Evolutionary conservation across 1,140 invertebrate species (phyloP).

Genomic region (Lethrus apterus): DNA sequence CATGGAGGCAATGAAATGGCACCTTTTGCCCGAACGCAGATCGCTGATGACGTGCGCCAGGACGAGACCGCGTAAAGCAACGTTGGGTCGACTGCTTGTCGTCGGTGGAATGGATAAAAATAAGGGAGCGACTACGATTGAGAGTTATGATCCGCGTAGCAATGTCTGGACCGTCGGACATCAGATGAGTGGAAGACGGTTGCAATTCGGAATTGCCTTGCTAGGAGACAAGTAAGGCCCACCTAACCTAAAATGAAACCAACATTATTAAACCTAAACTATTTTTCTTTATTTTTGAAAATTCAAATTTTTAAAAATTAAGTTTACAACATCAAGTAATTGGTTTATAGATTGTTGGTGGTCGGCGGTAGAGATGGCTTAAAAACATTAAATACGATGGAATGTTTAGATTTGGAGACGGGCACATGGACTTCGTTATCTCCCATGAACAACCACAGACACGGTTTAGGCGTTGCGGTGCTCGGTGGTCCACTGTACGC

Average conservation of each 20-base stretch:
- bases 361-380: slow-evolving; percentile 90
- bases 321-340: neutral
- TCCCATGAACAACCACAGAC: slow-evolving; percentile 86
- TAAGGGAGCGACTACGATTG: slow-evolving; percentile 83
- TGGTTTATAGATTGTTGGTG: slow-evolving; percentile 39
- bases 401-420: slow-evolving; percentile 73
- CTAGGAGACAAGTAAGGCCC: slow-evolving; percentile 71
- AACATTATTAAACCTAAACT: no score
- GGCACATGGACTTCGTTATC: slow-evolving; percentile 73
- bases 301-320: neutral
- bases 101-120: slow-evolving; percentile 88
- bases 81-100: slow-evolving; percentile 77
- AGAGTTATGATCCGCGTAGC: slow-evolving; percentile 78
- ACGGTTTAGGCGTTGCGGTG: slow-evolving; percentile 84
- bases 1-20: slow-evolving; percentile 91
- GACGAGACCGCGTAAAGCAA: slow-evolving; percentile 83
- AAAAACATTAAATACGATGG: slow-evolving; percentile 84
- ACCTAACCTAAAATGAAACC: neutral
- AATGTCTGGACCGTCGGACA: slow-evolving; percentile 73
- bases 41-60: slow-evolving; percentile 67
- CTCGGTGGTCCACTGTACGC: slow-evolving; percentile 84
- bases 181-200: slow-evolving; percentile 70
- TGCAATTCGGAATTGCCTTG: slow-evolving; percentile 87
- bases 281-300: neutral
- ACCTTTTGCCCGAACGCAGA: slow-evolving; percentile 77